phyloP scores from a whole-genome alignment of 2,113 vertebrate genomes.

The Centropus unirufus region DNA sequence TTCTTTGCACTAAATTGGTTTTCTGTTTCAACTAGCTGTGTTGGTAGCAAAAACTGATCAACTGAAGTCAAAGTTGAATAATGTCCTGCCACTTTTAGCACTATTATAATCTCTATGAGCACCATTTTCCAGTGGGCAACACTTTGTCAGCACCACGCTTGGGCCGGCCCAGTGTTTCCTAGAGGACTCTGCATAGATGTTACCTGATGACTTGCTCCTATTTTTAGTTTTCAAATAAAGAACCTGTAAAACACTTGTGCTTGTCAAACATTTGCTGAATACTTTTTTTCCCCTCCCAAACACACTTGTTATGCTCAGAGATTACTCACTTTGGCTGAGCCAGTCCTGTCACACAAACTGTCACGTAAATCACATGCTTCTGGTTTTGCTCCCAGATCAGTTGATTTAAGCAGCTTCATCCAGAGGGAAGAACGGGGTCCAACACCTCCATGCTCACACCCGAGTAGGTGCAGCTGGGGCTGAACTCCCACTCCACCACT shows the following conservation, averaged over 20 bases:
- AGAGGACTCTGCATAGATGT: not conserved
- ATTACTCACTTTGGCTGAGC: not conserved
- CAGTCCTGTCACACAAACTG: not conserved
- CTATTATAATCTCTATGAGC: not conserved
- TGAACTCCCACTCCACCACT: rapidly evolving
- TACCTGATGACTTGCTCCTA: not conserved
- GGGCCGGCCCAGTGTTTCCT: not conserved
- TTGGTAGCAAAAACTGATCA: not conserved
- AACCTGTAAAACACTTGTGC: not conserved
- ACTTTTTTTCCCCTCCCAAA: no score
- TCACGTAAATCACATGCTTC: not conserved
- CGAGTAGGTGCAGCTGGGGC: rapidly evolving
- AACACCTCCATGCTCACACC: rapidly evolving
- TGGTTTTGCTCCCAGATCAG: not conserved
- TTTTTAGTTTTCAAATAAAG: not conserved
- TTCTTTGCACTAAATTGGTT: not conserved
- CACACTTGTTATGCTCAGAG: not conserved
- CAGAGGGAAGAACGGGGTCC: not conserved
- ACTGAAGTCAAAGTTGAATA: not conserved
- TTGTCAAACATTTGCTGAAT: not conserved
- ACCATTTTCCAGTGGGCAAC: not conserved
- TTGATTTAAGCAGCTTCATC: not conserved
- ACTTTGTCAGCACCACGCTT: not conserved
- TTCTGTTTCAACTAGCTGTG: not conserved
- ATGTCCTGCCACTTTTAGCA: not conserved